Evolutionary conservation across 1,140 invertebrate species (phyloP), one percentile per base, ranked within the genome.

Genomic region (Protaetia brevitarsis): DNA sequence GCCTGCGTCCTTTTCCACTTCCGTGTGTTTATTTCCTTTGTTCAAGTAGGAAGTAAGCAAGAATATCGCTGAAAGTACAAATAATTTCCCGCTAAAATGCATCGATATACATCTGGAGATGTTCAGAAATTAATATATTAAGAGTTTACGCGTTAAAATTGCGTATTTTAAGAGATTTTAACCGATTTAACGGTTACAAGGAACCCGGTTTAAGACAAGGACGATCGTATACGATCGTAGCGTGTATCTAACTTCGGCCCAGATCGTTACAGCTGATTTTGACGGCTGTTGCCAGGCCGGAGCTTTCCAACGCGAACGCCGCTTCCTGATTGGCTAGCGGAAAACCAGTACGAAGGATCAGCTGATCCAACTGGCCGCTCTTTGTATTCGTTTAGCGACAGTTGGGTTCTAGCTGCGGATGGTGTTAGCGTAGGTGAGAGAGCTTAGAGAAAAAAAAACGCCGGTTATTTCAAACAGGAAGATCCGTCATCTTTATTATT

Each of bases 211-310:
- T 59, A 11, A 7, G 57, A 59, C 8, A 2, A 29, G n/a, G 57
- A 59, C 30, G 26, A 31, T 7, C 16, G n/a, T 27, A 64, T 11
- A 2, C 2, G 2, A 23, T 1, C 7, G 41, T 37, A 30, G 6
- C n/a, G 21, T 26, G 1, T 1, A 2, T 5, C 41, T 28, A 28
- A 27, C 13, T 64, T 41, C 26, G n/a, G n/a, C 41, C 11, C 28
- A 4, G 72, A 76, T 76, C 74, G 73, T 76, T 76, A 71, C 74
- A 76, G 74, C 74, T 76, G 74, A 76, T 73, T 76, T 72, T 76
- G 73, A 76, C 73, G 74, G 74, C 73, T 76, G 74, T 76, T 76
- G 71, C 74, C 74, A 76, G 74, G 74, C 74, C 66, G 67, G 64
- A 61, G 62, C 67, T 72, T 70, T 63, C 68, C 63, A 69, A 72